A percentile compares a stretch with the other conserved stretches of the same genome.
phyloP scores from a whole-genome alignment of 2,113 vertebrate species.

The Illadopsis cleaveri region DNA sequence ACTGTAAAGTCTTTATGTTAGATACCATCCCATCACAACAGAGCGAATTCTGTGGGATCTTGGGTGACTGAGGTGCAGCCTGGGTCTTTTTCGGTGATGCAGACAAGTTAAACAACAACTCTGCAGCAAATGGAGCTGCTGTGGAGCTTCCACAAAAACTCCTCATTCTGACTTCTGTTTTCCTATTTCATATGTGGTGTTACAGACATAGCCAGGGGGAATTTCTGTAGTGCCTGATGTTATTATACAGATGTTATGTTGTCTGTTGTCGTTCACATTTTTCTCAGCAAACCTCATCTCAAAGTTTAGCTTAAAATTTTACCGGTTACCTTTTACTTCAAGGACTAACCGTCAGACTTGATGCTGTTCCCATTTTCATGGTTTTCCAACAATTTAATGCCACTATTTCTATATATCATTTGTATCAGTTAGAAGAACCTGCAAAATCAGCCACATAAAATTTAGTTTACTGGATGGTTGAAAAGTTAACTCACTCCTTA shows the following conservation, averaged over 20 bases:
- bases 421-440: neutral
- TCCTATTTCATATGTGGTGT: fast-evolving
- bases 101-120: neutral
- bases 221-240: neutral
- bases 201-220: fast-evolving
- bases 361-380: neutral
- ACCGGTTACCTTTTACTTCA: neutral
- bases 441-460: neutral
- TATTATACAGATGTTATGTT: fast-evolving
- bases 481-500: neutral
- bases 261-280: neutral
- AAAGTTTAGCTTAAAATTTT: neutral
- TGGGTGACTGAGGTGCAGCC: neutral
- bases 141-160: neutral
- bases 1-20: neutral
- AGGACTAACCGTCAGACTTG: neutral
- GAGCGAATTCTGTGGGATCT: fast-evolving
- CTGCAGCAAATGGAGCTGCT: neutral
- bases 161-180: neutral
- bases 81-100: fast-evolving
- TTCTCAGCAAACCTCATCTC: neutral
- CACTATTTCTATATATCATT: neutral
- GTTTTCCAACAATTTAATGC: neutral
- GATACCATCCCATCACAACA: fast-evolving
- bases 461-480: neutral